A percentile compares a stretch with the other conserved stretches of the same genome.
These are phyloP conservation scores for Ormyrus thymus DNA, from an alignment of 2,888 invertebrate species.

Conservation along the genomic window DNA sequence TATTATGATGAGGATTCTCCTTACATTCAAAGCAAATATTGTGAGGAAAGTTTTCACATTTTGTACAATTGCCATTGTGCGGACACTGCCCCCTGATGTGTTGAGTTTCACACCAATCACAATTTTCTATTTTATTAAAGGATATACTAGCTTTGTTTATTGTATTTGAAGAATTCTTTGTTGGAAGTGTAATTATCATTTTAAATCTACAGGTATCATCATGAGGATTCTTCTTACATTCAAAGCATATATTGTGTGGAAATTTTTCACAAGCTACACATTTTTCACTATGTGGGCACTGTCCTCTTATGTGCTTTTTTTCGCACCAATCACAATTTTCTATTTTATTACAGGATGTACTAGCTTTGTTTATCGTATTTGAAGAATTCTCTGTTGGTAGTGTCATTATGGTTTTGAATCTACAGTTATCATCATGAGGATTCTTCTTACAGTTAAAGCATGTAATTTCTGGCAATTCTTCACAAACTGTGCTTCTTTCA, in stretches of 20 bases:
- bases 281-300: slow-evolving; percentile 8
- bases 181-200: neutral
- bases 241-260: slow-evolving; percentile 27
- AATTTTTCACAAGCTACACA: slow-evolving; percentile 15
- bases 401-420: neutral
- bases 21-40: neutral
- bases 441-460: neutral
- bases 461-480: neutral
- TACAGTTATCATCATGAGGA: neutral
- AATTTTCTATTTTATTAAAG: neutral
- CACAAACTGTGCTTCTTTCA: neutral
- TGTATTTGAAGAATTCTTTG: neutral
- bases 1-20: neutral
- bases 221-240: slow-evolving; percentile 8
- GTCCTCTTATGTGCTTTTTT: neutral
- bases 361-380: neutral
- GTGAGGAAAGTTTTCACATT: neutral
- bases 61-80: neutral
- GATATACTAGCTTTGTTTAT: neutral
- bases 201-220: neutral
- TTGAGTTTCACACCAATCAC: neutral
- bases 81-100: neutral
- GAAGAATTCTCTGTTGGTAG: slow-evolving; percentile 29
- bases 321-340: slow-evolving; percentile 26
- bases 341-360: neutral